Evolutionary conservation across 2,797 vertebrate species (phyloP).

Genomic region (Myotis pilosus): DNA sequence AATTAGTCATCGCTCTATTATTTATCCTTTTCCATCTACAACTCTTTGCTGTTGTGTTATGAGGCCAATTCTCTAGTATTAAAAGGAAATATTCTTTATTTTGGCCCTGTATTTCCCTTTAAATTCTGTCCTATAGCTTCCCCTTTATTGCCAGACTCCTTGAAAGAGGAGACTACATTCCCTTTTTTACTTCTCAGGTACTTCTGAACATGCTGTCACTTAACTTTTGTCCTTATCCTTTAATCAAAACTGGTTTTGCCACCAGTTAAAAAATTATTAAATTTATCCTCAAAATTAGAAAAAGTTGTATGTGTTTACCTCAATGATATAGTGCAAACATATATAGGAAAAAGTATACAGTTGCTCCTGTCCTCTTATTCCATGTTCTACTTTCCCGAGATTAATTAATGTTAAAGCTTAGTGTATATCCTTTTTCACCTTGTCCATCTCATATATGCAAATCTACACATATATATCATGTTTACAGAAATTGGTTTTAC

Average conservation of each 20-base stretch:
- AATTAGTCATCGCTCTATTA: not conserved
- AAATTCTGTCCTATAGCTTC: not conserved
- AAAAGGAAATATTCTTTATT: constrained; percentile 14
- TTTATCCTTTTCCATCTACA: not conserved
- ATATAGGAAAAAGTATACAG: not conserved
- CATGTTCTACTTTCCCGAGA: not conserved
- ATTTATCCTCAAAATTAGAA: constrained; percentile 13
- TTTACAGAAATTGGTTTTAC: not conserved
- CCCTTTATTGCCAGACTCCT: not conserved
- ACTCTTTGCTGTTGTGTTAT: not conserved
- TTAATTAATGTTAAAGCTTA: not conserved
- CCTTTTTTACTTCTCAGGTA: not conserved
- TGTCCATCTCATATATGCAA: not conserved
- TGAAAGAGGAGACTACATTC: not conserved
- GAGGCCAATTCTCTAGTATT: not conserved
- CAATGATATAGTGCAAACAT: not conserved
- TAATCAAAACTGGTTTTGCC: not conserved
- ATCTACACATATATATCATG: not conserved
- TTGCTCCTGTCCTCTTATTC: not conserved
- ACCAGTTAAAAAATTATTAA: not conserved
- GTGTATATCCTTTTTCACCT: not conserved
- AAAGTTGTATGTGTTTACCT: not conserved
- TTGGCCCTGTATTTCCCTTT: not conserved
- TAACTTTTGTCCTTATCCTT: constrained; percentile 22
- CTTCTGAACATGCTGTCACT: constrained; percentile 14